Base-by-base conservation (phyloP, 2,113 vertebrate genomes). In the Jaculus jaculus region DNA sequence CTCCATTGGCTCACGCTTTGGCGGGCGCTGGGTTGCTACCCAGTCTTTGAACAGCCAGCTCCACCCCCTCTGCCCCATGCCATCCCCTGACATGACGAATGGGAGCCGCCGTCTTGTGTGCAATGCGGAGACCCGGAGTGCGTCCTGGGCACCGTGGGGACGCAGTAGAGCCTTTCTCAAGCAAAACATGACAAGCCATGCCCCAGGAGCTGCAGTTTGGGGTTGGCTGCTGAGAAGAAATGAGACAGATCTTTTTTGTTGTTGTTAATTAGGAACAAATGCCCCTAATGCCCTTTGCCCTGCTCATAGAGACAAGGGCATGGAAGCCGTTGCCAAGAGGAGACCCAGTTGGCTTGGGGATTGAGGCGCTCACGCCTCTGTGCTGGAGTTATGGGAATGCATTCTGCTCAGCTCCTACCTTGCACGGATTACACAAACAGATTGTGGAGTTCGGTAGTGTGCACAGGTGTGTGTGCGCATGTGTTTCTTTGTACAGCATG, bases 181-280 rank as follows among this genome's bases (percentile, higher is more conserved):
- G 97, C 96, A 93, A 94, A 97, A 97, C 93, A 94, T 88, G 96
- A 98, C 94, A 97, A 91, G 84, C 47, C 85, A 65, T 71, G 92
- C 75, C 89, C 96, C 51, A 75, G 85, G 65, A 92, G 61, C 75
- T 60, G 5, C 66, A 47, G 11, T 91, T 91, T 91, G 90, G 87
- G 37, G 42, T 69, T 77, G 63, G 23, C 87, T 87, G 39, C 68
- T 39, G n/a, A 60, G 79, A 92, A 90, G 72, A 96, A 92, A 60
- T 6, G 37, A 81, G 90, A 72, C 78, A 71, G 78, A 42, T 81
- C 84, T 75, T 90, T 90, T 32, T 91, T 89, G 54, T 81, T 95
- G n/a, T 89, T 72, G 51, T 95, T 95, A 95, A 95, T 96, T 83
- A 92, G 69, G 81, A 94, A 74, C 73, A 92, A 95, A 87, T 95